These are phyloP conservation scores for Odontesthes bonariensis DNA, from an alignment of 2,113 vertebrate species.

Conservation along the genomic window DNA sequence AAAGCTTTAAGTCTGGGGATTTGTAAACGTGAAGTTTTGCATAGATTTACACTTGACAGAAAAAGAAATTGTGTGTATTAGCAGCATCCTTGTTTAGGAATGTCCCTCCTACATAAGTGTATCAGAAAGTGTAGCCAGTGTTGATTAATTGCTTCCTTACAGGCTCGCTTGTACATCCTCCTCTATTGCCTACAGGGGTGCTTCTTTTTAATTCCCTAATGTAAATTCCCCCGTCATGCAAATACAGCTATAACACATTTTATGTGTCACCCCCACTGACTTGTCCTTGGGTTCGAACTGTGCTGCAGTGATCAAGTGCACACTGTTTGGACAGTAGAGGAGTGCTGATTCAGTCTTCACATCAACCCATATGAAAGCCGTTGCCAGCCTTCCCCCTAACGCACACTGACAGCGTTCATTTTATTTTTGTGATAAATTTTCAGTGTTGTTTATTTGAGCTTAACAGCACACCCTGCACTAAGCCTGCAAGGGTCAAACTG, in stretches of 20 bases:
- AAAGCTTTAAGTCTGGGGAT: constrained; percentile 69
- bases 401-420: constrained; percentile 56
- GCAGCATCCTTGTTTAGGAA: not conserved
- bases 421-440: constrained; percentile 63
- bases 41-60: not conserved
- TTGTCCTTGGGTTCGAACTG: constrained; percentile 58
- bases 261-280: constrained; percentile 45
- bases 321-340: constrained; percentile 56
- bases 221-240: constrained; percentile 31
- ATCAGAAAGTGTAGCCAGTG: not conserved
- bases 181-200: constrained; percentile 18
- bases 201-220: constrained; percentile 29
- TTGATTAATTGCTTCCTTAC: constrained; percentile 31
- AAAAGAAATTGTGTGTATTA: not conserved
- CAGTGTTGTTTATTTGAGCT: constrained; percentile 49
- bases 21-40: constrained; percentile 37
- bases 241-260: constrained; percentile 38
- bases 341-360: constrained; percentile 75
- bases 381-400: constrained; percentile 60
- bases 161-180: not conserved
- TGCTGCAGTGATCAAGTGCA: constrained; percentile 46
- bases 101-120: not conserved
- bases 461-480: constrained; percentile 10
- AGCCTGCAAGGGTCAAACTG: constrained; percentile 52
- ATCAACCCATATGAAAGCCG: constrained; percentile 69